phyloP scores from a whole-genome alignment of 2,113 vertebrate species.

The Bubo blakistoni region DNA sequence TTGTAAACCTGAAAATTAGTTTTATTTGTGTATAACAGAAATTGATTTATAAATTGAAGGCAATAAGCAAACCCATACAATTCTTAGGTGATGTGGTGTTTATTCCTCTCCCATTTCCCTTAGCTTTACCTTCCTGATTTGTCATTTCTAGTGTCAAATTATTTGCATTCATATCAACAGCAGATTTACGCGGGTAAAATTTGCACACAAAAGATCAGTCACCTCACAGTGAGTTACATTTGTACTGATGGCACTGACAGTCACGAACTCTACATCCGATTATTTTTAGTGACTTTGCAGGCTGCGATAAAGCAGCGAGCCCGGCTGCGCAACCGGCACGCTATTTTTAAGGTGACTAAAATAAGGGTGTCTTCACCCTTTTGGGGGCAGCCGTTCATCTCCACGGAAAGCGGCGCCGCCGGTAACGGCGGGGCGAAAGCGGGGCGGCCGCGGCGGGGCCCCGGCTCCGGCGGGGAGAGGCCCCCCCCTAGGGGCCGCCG shows the following conservation, averaged over 20 bases:
- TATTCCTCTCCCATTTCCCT: background rate
- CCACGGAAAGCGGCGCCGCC: background rate
- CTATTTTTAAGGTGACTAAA: background rate
- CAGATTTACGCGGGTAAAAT: background rate
- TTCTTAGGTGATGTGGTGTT: background rate
- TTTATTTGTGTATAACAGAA: background rate
- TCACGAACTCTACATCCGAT: background rate
- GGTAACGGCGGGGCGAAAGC: rapidly evolving
- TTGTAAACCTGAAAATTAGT: background rate
- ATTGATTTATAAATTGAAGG: background rate
- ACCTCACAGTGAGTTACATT: background rate
- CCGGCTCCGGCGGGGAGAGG: constrained; percentile 13
- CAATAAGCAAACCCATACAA: background rate
- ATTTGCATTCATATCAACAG: background rate
- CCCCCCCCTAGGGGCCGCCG: constrained; percentile 41
- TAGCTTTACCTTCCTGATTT: background rate
- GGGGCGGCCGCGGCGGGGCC: background rate
- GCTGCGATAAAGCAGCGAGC: background rate
- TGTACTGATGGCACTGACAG: background rate
- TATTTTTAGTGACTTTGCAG: background rate
- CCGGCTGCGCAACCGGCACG: too few relatives aligned
- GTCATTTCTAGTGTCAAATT: background rate
- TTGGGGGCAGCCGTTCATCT: background rate
- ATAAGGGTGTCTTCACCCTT: background rate
- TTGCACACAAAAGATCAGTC: background rate